Evolutionary conservation across 2,797 vertebrate species (phyloP).

Genomic region (Sebastes nivosus): DNA sequence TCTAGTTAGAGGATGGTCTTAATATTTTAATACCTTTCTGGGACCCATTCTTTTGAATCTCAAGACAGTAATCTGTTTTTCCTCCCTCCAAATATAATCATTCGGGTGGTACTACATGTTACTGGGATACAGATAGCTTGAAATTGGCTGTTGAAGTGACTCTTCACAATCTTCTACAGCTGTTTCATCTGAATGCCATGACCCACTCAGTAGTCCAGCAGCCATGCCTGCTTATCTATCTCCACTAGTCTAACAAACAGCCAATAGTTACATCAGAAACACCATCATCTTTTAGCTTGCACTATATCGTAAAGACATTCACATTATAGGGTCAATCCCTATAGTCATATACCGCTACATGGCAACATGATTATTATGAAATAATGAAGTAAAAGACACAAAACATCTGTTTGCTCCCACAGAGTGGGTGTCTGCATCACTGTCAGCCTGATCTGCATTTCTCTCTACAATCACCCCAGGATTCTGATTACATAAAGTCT

Average conservation of each 20-base stretch:
- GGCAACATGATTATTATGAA: slow-evolving; percentile 16
- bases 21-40: background rate
- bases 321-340: background rate
- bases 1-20: background rate
- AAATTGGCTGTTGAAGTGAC: background rate
- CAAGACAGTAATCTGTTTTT: background rate
- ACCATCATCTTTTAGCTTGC: background rate
- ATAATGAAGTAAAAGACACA: slow-evolving; percentile 23
- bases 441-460: slow-evolving; percentile 48
- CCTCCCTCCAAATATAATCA: background rate
- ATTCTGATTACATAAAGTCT: slow-evolving; percentile 61
- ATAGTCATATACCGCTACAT: background rate
- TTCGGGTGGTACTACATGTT: background rate
- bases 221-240: background rate
- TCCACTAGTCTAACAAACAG: background rate
- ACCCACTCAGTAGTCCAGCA: background rate
- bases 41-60: background rate
- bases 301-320: background rate
- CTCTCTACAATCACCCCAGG: slow-evolving; percentile 35
- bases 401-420: slow-evolving; percentile 38
- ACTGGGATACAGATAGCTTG: background rate
- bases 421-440: slow-evolving; percentile 18
- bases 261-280: background rate
- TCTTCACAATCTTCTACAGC: background rate
- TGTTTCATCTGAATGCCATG: background rate